These are phyloP conservation scores for Nebria salina DNA, from an alignment of 2,888 invertebrate genomes.

Conservation along the genomic window DNA sequence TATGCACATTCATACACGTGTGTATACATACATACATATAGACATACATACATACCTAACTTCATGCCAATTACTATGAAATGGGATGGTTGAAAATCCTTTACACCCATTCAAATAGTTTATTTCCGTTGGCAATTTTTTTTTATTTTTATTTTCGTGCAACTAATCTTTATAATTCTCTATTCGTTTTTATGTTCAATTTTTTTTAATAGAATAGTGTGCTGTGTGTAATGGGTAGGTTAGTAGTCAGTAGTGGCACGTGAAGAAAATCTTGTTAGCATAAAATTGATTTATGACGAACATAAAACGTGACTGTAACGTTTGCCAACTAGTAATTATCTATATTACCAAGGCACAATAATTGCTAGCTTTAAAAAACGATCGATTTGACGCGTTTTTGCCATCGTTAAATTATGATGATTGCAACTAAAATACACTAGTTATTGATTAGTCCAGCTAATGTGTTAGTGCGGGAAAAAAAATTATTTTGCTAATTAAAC, in stretches of 20 bases:
- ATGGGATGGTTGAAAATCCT: no score
- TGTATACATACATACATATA: no score
- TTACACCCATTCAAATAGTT: no score
- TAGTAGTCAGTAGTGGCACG: not conserved
- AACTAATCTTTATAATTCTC: no score
- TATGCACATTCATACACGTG: no score
- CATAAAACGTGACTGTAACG: not conserved
- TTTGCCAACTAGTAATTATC: not conserved
- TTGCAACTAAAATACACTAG: not conserved
- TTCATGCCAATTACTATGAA: no score
- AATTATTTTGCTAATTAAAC: not conserved
- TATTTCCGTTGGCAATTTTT: no score
- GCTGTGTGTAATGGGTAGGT: not conserved
- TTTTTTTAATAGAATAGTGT: not conserved
- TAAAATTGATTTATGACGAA: not conserved
- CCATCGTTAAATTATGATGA: not conserved
- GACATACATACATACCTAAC: no score
- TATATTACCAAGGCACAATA: not conserved
- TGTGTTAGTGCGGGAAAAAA: not conserved
- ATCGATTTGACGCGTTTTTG: not conserved
- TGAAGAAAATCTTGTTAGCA: conserved; percentile 1
- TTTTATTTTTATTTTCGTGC: no score
- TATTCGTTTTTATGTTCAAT: not conserved
- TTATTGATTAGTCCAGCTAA: not conserved
- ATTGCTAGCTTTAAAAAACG: not conserved